phyloP scores from a whole-genome alignment of 2,888 invertebrate genomes.

The Ganaspis brasiliensis region DNA sequence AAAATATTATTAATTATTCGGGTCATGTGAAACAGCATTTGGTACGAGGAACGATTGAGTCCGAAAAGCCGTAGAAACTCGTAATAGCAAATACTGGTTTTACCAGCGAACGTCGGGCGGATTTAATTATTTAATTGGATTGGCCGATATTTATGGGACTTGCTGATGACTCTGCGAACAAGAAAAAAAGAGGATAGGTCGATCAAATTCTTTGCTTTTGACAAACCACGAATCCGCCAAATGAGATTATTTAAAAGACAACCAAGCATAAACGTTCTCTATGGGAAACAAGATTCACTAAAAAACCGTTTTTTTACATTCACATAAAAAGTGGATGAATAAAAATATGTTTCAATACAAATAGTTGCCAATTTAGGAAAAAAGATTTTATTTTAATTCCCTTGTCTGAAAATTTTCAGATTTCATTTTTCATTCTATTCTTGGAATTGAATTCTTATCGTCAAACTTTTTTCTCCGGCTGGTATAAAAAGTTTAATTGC shows the following conservation, averaged over 20 bases:
- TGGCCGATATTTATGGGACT: slow-evolving; percentile 72
- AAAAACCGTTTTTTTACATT: too few relatives aligned
- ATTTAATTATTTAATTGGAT: slow-evolving; percentile 76
- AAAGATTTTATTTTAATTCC: too few relatives aligned
- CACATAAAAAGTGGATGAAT: too few relatives aligned
- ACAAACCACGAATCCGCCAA: background rate
- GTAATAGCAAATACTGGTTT: slow-evolving; percentile 26
- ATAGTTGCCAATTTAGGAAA: too few relatives aligned
- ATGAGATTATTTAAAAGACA: background rate
- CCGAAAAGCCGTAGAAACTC: slow-evolving; percentile 34
- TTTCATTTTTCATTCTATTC: too few relatives aligned
- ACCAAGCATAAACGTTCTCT: background rate
- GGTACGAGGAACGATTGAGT: slow-evolving; percentile 3
- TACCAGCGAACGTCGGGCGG: slow-evolving; percentile 20
- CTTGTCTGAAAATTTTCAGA: too few relatives aligned
- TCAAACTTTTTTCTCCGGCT: too few relatives aligned
- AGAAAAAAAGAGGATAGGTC: slow-evolving; percentile 14
- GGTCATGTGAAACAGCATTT: background rate
- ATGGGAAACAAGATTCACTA: too few relatives aligned
- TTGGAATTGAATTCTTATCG: too few relatives aligned
- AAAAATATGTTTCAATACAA: too few relatives aligned
- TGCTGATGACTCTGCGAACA: slow-evolving; percentile 6
- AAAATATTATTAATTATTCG: background rate
- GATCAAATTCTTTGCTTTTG: slow-evolving; percentile 14
- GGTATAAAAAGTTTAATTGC: background rate